phyloP scores from a whole-genome alignment of 2,888 invertebrate species.

The Monopis laevigella region DNA sequence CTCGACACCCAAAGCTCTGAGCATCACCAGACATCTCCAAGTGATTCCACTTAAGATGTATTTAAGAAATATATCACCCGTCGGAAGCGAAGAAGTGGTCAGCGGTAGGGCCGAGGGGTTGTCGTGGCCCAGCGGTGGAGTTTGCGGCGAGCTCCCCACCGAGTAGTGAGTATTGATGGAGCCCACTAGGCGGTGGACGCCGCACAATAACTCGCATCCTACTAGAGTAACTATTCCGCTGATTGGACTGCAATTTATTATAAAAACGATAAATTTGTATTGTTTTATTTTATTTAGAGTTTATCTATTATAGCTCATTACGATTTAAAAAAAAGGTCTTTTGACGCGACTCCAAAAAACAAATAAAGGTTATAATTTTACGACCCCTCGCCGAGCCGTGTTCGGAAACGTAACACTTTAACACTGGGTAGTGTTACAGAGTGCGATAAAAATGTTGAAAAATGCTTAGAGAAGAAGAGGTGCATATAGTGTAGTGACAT shows the following conservation, averaged over 20 bases:
- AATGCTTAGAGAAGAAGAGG: too few species aligned
- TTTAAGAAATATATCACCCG: conserved; percentile 49
- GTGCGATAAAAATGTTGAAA: too few species aligned
- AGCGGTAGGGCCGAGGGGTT: conserved; percentile 38
- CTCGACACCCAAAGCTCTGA: conserved; percentile 67
- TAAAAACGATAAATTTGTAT: background rate
- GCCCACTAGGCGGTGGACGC: conserved; percentile 66
- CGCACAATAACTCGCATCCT: conserved; percentile 71
- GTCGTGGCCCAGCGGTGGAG: conserved; percentile 14
- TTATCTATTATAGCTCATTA: too few species aligned
- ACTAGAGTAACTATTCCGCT: conserved; percentile 70
- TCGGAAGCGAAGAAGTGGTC: conserved; percentile 33
- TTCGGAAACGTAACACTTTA: too few species aligned
- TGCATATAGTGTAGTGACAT: too few species aligned
- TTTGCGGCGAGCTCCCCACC: conserved; percentile 19
- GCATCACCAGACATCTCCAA: conserved; percentile 69
- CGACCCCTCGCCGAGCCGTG: too few species aligned
- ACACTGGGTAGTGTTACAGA: too few species aligned
- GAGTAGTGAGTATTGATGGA: conserved; percentile 43
- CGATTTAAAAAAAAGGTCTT: too few species aligned
- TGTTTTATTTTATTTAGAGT: background rate
- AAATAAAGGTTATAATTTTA: too few species aligned
- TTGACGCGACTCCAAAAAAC: too few species aligned
- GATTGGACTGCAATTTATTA: conserved; percentile 49
- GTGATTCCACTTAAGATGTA: conserved; percentile 69